Evolutionary conservation across 1,140 invertebrate genomes (phyloP).

Genomic region (Nasonia longicornis): DNA sequence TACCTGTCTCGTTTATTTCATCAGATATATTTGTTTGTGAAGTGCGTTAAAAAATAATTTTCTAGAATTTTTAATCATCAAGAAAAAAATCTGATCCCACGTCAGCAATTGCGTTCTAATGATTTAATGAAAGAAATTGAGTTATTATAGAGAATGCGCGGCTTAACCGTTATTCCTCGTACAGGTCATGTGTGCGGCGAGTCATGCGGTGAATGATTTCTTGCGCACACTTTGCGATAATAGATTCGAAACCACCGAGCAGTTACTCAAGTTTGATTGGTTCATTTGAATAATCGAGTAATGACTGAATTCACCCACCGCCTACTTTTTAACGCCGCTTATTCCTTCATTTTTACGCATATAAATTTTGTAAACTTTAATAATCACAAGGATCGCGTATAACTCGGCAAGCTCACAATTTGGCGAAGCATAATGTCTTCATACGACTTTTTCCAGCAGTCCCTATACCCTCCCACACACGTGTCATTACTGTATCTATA

Average conservation of each 20-base stretch:
- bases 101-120: not conserved
- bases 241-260: not conserved
- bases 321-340: not conserved
- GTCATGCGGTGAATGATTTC: slow-evolving; percentile 17
- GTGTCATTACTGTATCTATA: not conserved
- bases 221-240: not conserved
- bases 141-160: not conserved
- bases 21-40: no score
- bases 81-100: no score
- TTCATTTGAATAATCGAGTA: not conserved
- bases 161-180: not conserved
- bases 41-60: no score
- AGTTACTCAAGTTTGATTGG: not conserved
- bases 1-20: not conserved
- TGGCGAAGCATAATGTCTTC: slow-evolving; percentile 15
- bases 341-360: not conserved
- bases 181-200: not conserved
- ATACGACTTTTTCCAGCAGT: slow-evolving; percentile 16
- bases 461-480: not conserved
- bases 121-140: not conserved
- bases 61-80: no score
- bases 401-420: not conserved
- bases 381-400: not conserved
- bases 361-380: no score
- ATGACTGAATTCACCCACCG: not conserved